Evolutionary conservation across 2,797 vertebrate species (phyloP), one percentile per base, ranked within the genome.

Genomic region (Chloroceryle inda): DNA sequence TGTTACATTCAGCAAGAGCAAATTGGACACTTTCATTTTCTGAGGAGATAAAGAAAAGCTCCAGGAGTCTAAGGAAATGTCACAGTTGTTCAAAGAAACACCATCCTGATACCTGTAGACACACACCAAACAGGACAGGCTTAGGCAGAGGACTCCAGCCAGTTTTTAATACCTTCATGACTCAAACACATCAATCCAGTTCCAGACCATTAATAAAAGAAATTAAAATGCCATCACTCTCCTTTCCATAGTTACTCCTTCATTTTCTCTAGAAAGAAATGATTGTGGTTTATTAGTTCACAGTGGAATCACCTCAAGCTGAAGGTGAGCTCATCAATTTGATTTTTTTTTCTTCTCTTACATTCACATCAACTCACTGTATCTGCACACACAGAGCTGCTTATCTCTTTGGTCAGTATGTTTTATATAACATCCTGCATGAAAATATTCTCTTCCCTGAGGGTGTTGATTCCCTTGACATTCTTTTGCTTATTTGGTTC

Each of bases 11-110:
- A 80, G 73, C 40, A 47, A 62, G 71, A 75, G 40, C 31, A 94
- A 93, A 89, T 92, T 24, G 81, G 0, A 75, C 45, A 40, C 87
- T 86, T 92, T 24, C n/a, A 23, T 22, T 78, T 89, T 73, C 45
- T 78, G 45, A 59, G 23, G 42, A 96, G 93, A 93, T 49, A 92
- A 89, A 94, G 67, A 31, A 89, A 89, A 85, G 26, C 87, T 73
- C 45, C 38, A 83, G 21, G 59, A 85, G 29, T 45, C 56, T 33
- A 38, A 89, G 66, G 59, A 88, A 79, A 91, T 75, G 23, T 85
- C 85, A 78, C 58, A 89, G 78, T 35, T 72, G 42, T 13, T 87
- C 66, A 81, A 85, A 85, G 61, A 91, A 66, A 85, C 6, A 31
- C 6, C 13, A 4, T n/a, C 69, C 72, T 16, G 19, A 62, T 40